These are phyloP conservation scores for Argyresthia albistria DNA, from an alignment of 2,888 invertebrate genomes.

Conservation along the genomic window DNA sequence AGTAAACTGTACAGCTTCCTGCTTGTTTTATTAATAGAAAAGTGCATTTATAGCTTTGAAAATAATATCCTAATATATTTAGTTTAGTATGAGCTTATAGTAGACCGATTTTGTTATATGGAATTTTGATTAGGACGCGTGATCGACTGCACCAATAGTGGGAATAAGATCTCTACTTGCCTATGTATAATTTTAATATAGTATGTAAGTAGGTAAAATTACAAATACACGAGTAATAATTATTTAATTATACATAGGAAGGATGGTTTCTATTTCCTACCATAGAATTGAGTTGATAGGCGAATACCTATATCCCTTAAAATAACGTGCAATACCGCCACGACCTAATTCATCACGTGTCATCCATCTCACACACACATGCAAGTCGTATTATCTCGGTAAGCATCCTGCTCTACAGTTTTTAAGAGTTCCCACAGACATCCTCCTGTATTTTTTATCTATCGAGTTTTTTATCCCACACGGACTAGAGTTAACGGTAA, in stretches of 20 bases:
- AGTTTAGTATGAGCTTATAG: not conserved
- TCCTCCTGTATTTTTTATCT: constrained; percentile 36
- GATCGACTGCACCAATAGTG: too few species aligned
- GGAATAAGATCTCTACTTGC: too few species aligned
- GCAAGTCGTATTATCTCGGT: constrained; percentile 40
- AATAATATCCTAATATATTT: too few species aligned
- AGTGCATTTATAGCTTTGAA: too few species aligned
- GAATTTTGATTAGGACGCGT: too few species aligned
- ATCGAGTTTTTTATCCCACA: constrained; percentile 36
- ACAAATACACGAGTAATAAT: too few species aligned
- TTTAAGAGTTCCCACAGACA: constrained; percentile 64
- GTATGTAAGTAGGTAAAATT: too few species aligned
- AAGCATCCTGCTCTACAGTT: constrained; percentile 52
- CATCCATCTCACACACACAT: constrained; percentile 45
- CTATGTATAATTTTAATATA: too few species aligned
- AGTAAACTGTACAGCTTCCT: constrained; percentile 30
- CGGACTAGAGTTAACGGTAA: constrained; percentile 66
- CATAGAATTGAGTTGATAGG: too few species aligned
- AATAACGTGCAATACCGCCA: too few species aligned
- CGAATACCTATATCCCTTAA: too few species aligned
- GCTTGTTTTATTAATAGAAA: constrained; percentile 4
- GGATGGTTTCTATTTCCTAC: not conserved
- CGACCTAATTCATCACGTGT: constrained; percentile 22
- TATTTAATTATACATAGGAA: too few species aligned
- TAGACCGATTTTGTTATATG: not conserved